Evolutionary conservation across 2,797 vertebrate species (phyloP).

Genomic region (Glyptemys insculpta): DNA sequence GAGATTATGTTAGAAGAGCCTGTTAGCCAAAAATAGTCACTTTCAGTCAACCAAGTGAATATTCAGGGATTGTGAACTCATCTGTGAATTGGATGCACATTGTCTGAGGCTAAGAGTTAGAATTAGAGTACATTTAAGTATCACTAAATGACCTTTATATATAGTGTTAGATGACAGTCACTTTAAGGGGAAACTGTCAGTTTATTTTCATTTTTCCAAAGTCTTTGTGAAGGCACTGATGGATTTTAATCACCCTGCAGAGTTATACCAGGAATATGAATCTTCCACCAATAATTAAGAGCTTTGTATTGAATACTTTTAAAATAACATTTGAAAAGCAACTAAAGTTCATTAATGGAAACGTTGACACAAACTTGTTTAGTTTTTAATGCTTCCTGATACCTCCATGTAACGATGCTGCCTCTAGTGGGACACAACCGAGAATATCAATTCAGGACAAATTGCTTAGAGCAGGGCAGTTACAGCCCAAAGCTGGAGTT

Average conservation of each 20-base stretch:
- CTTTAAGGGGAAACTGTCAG: conserved; percentile 38
- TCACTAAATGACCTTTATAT: conserved; percentile 45
- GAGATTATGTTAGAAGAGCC: background rate
- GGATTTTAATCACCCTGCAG: conserved; percentile 6
- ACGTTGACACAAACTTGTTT: background rate
- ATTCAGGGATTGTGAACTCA: background rate
- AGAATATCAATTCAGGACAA: no score
- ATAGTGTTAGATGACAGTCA: conserved; percentile 41
- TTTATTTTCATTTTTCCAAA: conserved; percentile 40
- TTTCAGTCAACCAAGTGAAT: conserved; percentile 24
- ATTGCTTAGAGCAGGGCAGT: no score
- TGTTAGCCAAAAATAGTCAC: conserved; percentile 1
- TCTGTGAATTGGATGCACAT: conserved; percentile 4
- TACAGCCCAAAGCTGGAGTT: no score
- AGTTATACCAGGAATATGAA: background rate
- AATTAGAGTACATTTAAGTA: background rate
- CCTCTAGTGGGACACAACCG: no score
- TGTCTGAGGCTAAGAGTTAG: conserved; percentile 1
- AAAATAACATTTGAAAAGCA: background rate
- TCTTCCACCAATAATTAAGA: background rate
- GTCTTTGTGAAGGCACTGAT: conserved; percentile 26
- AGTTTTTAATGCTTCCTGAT: background rate
- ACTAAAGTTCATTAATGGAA: background rate
- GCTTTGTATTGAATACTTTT: background rate
- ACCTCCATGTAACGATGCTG: background rate